These are phyloP conservation scores for Pheosia gnoma DNA, from an alignment of 2,888 invertebrate genomes.

Conservation along the genomic window DNA sequence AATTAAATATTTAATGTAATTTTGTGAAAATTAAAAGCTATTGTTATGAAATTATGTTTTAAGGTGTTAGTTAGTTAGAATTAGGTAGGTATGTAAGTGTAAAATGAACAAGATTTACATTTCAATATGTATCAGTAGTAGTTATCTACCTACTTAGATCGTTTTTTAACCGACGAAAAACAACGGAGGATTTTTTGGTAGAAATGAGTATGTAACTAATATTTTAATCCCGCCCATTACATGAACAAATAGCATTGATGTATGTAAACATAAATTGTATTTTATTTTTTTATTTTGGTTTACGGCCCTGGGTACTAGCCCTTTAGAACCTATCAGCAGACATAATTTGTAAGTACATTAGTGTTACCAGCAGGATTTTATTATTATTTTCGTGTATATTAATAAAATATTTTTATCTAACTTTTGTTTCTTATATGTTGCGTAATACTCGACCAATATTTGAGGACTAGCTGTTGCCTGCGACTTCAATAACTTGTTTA, in stretches of 20 bases:
- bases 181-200: too few relatives aligned
- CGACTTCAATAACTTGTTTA: too few relatives aligned
- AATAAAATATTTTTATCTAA: constrained; percentile 15
- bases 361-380: constrained; percentile 13
- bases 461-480: too few relatives aligned
- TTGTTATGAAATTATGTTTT: not conserved
- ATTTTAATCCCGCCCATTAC: not conserved
- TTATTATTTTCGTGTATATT: constrained; percentile 38
- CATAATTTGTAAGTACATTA: constrained; percentile 6
- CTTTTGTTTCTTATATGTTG: not conserved
- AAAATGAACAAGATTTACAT: not conserved
- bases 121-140: not conserved
- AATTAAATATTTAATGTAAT: not conserved
- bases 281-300: too few relatives aligned
- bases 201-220: not conserved
- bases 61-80: not conserved
- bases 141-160: too few relatives aligned
- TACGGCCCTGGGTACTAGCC: too few relatives aligned
- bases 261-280: not conserved
- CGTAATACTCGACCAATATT: too few relatives aligned
- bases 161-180: too few relatives aligned
- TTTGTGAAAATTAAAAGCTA: not conserved
- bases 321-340: too few relatives aligned
- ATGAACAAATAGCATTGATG: constrained; percentile 9
- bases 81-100: not conserved